Evolutionary conservation across 2,797 vertebrate species (phyloP).

Genomic region (Pseudomugil tenellus): DNA sequence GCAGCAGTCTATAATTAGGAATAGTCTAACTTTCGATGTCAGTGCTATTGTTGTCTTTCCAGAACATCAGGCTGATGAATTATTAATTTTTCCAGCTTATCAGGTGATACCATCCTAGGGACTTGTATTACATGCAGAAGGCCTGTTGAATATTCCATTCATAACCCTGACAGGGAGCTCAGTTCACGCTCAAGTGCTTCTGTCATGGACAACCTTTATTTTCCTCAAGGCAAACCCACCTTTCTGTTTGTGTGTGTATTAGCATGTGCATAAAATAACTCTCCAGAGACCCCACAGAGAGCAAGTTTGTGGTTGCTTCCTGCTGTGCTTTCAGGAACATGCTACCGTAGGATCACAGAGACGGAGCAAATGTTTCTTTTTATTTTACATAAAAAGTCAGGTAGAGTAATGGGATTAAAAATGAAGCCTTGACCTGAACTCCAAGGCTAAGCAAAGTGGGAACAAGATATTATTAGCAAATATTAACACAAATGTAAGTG

Average conservation of each 20-base stretch:
- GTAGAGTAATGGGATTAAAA: neutral
- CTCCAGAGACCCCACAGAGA: neutral
- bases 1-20: neutral
- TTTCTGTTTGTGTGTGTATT: constrained; percentile 14
- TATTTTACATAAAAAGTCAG: neutral
- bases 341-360: neutral
- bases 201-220: constrained; percentile 36
- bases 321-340: neutral
- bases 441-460: neutral
- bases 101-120: constrained; percentile 69
- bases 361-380: neutral
- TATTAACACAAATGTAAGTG: constrained; percentile 5
- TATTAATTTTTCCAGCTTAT: constrained; percentile 70
- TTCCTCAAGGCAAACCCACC: constrained; percentile 36
- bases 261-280: neutral
- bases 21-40: constrained; percentile 32
- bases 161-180: constrained; percentile 44
- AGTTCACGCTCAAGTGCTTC: constrained; percentile 48
- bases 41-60: constrained; percentile 46
- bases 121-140: constrained; percentile 67
- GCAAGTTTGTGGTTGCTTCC: neutral
- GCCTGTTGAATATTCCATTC: constrained; percentile 63
- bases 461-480: constrained; percentile 7
- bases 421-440: neutral
- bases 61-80: constrained; percentile 67